Evolutionary conservation across 2,888 invertebrate genomes (phyloP), one percentile per base, ranked within the genome.

Genomic region (Portevinia maculata): DNA sequence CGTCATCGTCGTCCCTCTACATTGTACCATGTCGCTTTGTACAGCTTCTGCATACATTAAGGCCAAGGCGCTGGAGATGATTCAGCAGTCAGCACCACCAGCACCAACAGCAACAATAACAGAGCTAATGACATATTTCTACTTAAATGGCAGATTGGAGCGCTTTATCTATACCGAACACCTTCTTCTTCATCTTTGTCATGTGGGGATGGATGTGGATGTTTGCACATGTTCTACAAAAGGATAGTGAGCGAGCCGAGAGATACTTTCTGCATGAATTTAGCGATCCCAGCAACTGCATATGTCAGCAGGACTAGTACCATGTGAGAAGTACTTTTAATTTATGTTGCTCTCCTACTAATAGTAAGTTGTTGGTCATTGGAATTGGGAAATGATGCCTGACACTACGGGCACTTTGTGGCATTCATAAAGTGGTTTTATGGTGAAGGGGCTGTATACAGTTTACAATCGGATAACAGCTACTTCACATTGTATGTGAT

Each of bases 141-240:
- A 83, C 83, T 55, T 78, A 78, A 83, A 83, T 73, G 78, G 83
- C 83, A 83, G 83, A 83, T 83, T 83, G 78, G 78, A 78, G 67
- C 57, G 73, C 67, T 84, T 84, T 84, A 84, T 84, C 84, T 84
- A 69, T 59, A 13, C 76, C 69, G 64, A 84, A 84, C 84, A 84
- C 84, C 84, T 84, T 84, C 83, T 78, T 83, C 83, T 78, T 78
- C 83, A 78, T 78, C 78, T 71, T 83, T 73, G 71, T 57, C 71
- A 55, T 41, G n/a, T 1, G 19, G 24, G 13, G 13, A 13, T 4
- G 17, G 17, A 15, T 3, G 24, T 8, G 48, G 41, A 73, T 67
- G 44, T 64, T 57, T 57, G 64, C 34, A 53, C 53, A 65, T 17
- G 24, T 17, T 15, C 13, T n/a, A 41, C 6, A 24, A 2, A 59